Percentiles rank a stretch among this genome's conserved stretches.
Evolutionary conservation across 2,797 vertebrate species (phyloP).

Genomic region (Ara ararauna): DNA sequence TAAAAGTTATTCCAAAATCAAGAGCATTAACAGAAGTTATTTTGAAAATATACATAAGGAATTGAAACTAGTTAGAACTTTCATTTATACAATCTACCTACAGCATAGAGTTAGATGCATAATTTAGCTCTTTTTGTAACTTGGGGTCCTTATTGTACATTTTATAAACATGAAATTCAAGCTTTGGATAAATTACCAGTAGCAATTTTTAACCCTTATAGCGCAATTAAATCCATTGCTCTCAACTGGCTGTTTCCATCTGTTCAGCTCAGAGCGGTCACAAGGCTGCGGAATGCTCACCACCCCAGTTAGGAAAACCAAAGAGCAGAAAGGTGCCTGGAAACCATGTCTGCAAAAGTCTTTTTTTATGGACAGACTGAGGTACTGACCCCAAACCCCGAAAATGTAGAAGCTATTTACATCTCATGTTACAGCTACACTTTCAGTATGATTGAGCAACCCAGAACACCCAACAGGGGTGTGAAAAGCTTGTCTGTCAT

Average conservation of each 20-base stretch:
- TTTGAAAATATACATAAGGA: slow-evolving; percentile 34
- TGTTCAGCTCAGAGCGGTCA: background rate
- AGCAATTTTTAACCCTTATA: slow-evolving; percentile 8
- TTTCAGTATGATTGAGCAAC: background rate
- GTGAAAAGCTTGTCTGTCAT: background rate
- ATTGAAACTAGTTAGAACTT: slow-evolving; percentile 14
- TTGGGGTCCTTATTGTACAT: background rate
- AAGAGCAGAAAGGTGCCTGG: background rate
- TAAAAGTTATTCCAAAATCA: slow-evolving; percentile 50
- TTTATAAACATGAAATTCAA: background rate
- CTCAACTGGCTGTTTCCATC: background rate
- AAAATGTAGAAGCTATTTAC: slow-evolving; percentile 13
- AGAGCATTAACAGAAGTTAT: slow-evolving; percentile 26
- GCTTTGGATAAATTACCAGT: background rate
- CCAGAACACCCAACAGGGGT: background rate
- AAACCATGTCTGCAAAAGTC: background rate
- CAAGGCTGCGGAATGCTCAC: background rate
- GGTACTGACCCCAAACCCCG: background rate
- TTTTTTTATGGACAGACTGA: background rate
- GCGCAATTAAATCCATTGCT: background rate
- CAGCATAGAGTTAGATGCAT: background rate
- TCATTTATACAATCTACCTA: background rate
- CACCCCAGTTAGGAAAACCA: background rate
- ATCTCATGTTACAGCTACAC: background rate
- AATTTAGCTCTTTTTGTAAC: background rate